Evolutionary conservation across 1,140 invertebrate species (phyloP).

Genomic region (Aphidius ervi): DNA sequence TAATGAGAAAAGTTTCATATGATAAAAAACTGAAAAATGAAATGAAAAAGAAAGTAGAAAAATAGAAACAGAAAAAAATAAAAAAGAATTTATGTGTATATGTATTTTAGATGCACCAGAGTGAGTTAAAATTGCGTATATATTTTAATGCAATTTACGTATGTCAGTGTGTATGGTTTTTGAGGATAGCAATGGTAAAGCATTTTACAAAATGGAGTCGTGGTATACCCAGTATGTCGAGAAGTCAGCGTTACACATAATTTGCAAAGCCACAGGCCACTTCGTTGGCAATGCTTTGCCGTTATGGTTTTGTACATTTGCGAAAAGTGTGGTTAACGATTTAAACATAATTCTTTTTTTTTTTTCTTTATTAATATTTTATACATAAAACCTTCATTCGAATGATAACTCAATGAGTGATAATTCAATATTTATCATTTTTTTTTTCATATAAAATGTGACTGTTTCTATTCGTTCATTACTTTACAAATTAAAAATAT

Average conservation of each 20-base stretch:
- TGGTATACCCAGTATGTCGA: conserved; percentile 8
- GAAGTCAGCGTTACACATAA: conserved; percentile 16
- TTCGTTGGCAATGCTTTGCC: neutral
- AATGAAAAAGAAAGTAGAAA: neutral
- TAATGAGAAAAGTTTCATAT: conserved; percentile 14
- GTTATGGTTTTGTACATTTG: no score
- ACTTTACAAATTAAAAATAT: no score
- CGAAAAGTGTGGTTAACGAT: no score
- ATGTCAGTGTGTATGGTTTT: conserved; percentile 3
- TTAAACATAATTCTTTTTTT: neutral
- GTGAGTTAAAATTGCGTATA: neutral
- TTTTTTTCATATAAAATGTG: no score
- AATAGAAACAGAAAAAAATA: neutral
- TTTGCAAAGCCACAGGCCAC: conserved; percentile 4
- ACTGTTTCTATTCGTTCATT: no score
- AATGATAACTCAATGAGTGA: no score
- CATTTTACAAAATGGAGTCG: conserved; percentile 14
- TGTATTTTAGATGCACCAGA: conserved; percentile 1
- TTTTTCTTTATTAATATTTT: no score
- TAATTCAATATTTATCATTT: no score
- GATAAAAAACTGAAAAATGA: neutral
- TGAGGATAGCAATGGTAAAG: neutral
- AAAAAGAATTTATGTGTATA: conserved; percentile 6
- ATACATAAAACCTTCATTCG: no score
- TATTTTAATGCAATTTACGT: conserved; percentile 14